Evolutionary conservation across 2,797 vertebrate genomes (phyloP).

Genomic region (Rousettus madagascariensis): DNA sequence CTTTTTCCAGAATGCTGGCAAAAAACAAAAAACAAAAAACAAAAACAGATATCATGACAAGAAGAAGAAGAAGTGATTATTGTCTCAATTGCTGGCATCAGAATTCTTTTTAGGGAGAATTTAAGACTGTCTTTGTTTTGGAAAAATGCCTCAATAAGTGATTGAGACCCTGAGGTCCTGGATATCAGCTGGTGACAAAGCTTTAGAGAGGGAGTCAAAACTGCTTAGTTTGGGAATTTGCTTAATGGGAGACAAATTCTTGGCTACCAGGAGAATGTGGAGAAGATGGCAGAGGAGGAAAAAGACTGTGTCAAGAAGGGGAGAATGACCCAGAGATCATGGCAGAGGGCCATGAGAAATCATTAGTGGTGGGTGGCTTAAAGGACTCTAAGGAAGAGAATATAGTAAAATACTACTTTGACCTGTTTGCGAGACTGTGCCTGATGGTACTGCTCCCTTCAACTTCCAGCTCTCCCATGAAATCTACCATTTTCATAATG

Average conservation of each 20-base stretch:
- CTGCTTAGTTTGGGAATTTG: constrained; percentile 46
- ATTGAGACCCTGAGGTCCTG: neutral
- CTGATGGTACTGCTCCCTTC: neutral
- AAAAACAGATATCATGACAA: neutral
- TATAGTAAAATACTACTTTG: neutral
- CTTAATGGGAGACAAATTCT: constrained; percentile 34
- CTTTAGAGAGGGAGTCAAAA: constrained; percentile 41
- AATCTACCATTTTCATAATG: neutral
- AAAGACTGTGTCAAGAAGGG: neutral
- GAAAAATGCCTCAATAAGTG: constrained; percentile 15
- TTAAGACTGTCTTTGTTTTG: constrained; percentile 42
- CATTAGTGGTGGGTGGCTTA: neutral
- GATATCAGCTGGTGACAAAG: constrained; percentile 7
- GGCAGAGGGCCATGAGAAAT: neutral
- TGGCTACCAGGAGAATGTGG: neutral
- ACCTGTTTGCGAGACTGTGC: neutral
- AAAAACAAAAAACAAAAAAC: neutral
- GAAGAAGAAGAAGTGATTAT: constrained; percentile 14
- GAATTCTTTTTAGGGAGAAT: constrained; percentile 28
- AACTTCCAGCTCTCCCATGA: neutral
- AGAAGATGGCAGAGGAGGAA: neutral
- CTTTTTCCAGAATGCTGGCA: neutral
- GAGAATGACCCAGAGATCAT: neutral
- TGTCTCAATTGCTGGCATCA: constrained; percentile 3
- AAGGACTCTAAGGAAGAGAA: neutral